These are phyloP conservation scores for Leptinotarsa defecta DNA, from an alignment of 1,140 invertebrate genomes.

Conservation along the genomic window DNA sequence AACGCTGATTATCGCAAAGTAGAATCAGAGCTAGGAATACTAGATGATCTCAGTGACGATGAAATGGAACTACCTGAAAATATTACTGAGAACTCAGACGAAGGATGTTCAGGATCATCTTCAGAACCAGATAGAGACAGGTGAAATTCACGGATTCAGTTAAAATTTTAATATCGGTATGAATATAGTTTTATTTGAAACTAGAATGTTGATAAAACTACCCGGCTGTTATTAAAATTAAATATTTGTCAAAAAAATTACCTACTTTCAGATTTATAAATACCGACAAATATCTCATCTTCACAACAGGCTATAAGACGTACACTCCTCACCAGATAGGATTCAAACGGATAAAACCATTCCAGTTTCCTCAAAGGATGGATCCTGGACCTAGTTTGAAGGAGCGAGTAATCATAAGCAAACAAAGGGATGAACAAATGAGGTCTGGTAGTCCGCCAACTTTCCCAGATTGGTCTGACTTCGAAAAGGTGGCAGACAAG, in stretches of 20 bases:
- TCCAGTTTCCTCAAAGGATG: constrained; percentile 72
- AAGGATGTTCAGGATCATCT: constrained; percentile 40
- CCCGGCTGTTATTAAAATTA: no score
- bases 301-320: constrained; percentile 82
- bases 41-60: constrained; percentile 50
- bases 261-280: constrained; percentile 43
- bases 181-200: no score
- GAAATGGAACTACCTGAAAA: constrained; percentile 51
- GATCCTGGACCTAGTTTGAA: constrained; percentile 71
- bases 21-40: constrained; percentile 55
- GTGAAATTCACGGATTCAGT: neutral
- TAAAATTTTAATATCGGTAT: no score
- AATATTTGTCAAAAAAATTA: no score
- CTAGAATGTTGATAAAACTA: no score
- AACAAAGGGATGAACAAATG: constrained; percentile 60
- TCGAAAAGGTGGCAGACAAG: constrained; percentile 69
- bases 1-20: constrained; percentile 63
- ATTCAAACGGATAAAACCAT: constrained; percentile 78
- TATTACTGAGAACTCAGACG: constrained; percentile 40
- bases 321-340: constrained; percentile 87
- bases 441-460: constrained; percentile 57
- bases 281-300: constrained; percentile 80
- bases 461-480: constrained; percentile 72
- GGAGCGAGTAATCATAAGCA: constrained; percentile 67
- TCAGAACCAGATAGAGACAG: constrained; percentile 55